phyloP scores from a whole-genome alignment of 2,797 vertebrate species.

The Mormyrops attenuatus region DNA sequence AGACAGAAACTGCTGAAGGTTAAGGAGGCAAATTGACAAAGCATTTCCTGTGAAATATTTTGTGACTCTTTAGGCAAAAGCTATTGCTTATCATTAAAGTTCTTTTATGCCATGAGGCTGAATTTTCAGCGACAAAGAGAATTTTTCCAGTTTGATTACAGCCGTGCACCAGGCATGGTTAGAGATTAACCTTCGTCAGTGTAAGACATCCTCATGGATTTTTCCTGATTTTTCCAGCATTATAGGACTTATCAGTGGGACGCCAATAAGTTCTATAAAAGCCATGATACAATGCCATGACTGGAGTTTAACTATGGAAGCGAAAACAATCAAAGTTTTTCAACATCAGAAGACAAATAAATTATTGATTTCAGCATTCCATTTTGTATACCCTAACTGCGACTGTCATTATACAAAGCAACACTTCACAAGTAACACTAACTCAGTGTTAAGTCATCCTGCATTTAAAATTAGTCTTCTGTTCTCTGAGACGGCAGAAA shows the following conservation, averaged over 20 bases:
- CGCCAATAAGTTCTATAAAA: background rate
- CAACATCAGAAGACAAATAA: background rate
- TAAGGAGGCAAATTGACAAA: background rate
- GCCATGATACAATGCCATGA: background rate
- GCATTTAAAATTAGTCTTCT: background rate
- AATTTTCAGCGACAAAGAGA: background rate
- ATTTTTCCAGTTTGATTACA: slow-evolving; percentile 5
- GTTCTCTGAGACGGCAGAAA: background rate
- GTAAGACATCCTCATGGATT: background rate
- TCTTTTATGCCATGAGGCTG: background rate
- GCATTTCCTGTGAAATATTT: background rate
- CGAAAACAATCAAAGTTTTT: background rate
- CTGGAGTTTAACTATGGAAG: background rate
- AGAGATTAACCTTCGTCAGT: background rate
- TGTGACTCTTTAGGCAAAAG: background rate
- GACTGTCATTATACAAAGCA: background rate
- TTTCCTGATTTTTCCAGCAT: background rate
- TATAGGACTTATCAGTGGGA: background rate
- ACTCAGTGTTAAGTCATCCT: slow-evolving; percentile 5
- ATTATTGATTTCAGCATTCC: background rate
- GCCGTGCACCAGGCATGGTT: background rate
- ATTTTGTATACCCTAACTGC: background rate
- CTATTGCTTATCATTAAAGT: background rate
- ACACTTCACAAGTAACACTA: background rate
- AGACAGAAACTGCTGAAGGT: background rate